Base-by-base conservation (phyloP, 2,888 invertebrate genomes). In the Seira sanloemensis region DNA sequence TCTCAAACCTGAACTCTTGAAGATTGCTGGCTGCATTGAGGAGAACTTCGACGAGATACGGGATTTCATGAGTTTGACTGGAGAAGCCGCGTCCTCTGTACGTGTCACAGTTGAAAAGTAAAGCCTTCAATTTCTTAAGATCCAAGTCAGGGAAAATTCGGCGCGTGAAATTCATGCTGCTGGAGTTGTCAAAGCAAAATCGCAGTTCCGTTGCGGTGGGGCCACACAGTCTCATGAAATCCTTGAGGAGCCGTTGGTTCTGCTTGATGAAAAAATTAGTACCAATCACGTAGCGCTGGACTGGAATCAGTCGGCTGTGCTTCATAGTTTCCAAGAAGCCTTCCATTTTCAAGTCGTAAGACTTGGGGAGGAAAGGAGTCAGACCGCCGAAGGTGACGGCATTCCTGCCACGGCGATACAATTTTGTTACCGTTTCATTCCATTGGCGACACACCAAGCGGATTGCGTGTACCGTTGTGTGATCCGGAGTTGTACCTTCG, bases 1-100 rank as follows among this genome's bases (percentile, higher is more conserved):
- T 69, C 27, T 76, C 76, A 50, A 83, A 73, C 0, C 78, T 12
- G 18, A 83, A 83, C 24, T 83, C 72, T 62, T 83, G 62, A n/a
- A 83, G 50, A 0, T 0, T 54, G 23, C n/a, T 25, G 1, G 78
- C 66, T 5, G 81, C 74, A 19, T 16, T 21, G 7, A 85, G 25
- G n/a, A 85, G 24, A 12, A 69, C 69, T 16, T 78, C 78, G 2
- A 85, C 54, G 23, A 82, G 5, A 16, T 78, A 74, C 12, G 69
- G 54, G n/a, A 78, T 66, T 37, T 75, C 74, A 7, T 65, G 5
- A 0, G 71, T 25, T 21, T 72, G 58, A 19, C 24, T 37, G n/a
- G 72, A 67, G 7, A 71, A 24, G 1, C 18, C 2, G 9, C 46
- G 65, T 46, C 78, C 78, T 72, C 67, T 37, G 24, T 54, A 77